These are phyloP conservation scores for Lampris megalopsis DNA, from an alignment of 2,113 vertebrate species.

Conservation along the genomic window DNA sequence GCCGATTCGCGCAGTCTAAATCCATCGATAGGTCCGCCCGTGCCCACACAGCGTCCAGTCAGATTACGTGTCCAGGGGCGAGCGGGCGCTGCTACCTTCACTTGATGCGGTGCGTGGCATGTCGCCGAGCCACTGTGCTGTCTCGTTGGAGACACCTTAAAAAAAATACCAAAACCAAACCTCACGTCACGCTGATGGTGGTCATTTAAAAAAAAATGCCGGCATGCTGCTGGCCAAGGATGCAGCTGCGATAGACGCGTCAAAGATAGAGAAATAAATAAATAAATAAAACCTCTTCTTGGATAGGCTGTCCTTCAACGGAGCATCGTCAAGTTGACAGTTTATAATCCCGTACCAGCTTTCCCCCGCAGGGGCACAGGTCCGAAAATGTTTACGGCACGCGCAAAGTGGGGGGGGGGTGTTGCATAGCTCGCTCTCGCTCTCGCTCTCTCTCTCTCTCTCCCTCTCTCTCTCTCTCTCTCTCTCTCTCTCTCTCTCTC, in stretches of 20 bases:
- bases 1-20: slow-evolving; percentile 58
- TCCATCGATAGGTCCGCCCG: slow-evolving; percentile 60
- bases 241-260: slow-evolving; percentile 56
- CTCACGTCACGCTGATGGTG: slow-evolving; percentile 39
- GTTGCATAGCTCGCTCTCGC: slow-evolving; percentile 53
- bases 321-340: slow-evolving; percentile 12
- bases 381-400: slow-evolving; percentile 67
- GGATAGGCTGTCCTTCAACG: slow-evolving; percentile 12
- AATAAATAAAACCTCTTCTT: slow-evolving; percentile 10
- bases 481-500: slow-evolving; percentile 34
- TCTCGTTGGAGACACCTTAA: slow-evolving; percentile 17
- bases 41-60: slow-evolving; percentile 63
- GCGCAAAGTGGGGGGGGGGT: slow-evolving; percentile 59
- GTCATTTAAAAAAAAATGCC: slow-evolving; percentile 50
- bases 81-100: slow-evolving; percentile 57
- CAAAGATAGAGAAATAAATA: background rate
- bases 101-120: slow-evolving; percentile 36
- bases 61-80: background rate
- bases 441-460: slow-evolving; percentile 44
- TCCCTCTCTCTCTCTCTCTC: slow-evolving; percentile 48
- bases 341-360: slow-evolving; percentile 3
- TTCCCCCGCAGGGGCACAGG: slow-evolving; percentile 14
- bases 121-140: slow-evolving; percentile 46
- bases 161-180: background rate
- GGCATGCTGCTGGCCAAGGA: slow-evolving; percentile 58